Evolutionary conservation across 2,888 invertebrate genomes (phyloP), one percentile per base, ranked within the genome.

Genomic region (Zeuzera pyrina): DNA sequence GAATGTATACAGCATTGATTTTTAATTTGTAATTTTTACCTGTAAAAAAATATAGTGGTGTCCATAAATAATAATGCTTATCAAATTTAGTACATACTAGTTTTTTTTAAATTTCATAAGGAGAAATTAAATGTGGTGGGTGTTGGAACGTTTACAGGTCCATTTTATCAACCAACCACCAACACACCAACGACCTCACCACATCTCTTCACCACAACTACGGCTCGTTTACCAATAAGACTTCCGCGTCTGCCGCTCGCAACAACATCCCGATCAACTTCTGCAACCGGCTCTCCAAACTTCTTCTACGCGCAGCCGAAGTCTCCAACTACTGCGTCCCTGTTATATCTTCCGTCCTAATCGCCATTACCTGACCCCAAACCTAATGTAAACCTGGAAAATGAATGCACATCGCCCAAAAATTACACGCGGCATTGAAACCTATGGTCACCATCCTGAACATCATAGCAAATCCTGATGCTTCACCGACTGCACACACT

Each of bases 141-240:
- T 84, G 84, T 84, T 84, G 84, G 84, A 83, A 81, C 84, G 81
- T 83, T 84, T 84, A 51, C 84, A 84, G 84, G 84, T 84, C 81
- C 81, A 81, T 81, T 81, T 72, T 79, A 76, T 78, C 81, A 81
- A 81, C 77, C 72, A 78, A 78, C 81, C 76, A 81, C 81, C 79
- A 81, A 78, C 78, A 81, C 79, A 79, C 78, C 81, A 73, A 72
- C 72, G 72, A 73, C 63, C 77, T 79, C 81, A 81, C 81, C 77
- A 78, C 81, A 81, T 77, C 74, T 78, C 70, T 77, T 72, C 79
- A 78, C 77, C 70, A 76, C 79, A 71, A 74, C 74, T 74, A 71
- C 74, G 78, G 79, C 79, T 76, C 63, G 69, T 71, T 69, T 62
- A 67, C 65, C 66, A 67, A 70, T 68, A 64, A 50, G 73, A 74